Evolutionary conservation across 2,888 invertebrate species (phyloP), one percentile per base, ranked within the genome.

Genomic region (Actias luna): DNA sequence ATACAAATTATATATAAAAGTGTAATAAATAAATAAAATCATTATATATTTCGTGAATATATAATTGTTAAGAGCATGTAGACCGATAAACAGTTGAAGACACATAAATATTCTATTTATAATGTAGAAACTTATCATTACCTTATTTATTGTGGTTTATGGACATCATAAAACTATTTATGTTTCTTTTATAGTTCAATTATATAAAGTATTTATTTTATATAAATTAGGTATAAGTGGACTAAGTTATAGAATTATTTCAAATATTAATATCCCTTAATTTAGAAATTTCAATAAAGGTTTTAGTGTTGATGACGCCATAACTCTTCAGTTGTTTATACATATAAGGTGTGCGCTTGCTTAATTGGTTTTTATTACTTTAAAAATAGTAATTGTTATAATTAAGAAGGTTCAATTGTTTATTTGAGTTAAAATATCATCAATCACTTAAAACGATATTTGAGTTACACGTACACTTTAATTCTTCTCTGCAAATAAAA

Each of bases 51-150:
- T 33, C 5, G 33, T 33, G 33, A 33, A 33, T 22, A 25, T 25
- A 50, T 50, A 50, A 25, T 12, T 4, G 22, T 25, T 25, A 22
- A 4, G 3, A 50, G 25, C 2, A 50, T 42, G 1, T 42, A 8
- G 2, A 50, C 25, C 25, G 22, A 50, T 50, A 50, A 25, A 50
- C 25, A 25, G 25, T 50, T 50, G 46, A 8, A 50, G 25, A 25
- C 46, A 10, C 46, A 22, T 50, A 25, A 25, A 25, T 50, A 50
- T 50, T 50, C 22, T 50, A 50, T 50, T 50, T 50, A 50, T 50
- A 50, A 12, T 10, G 25, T 4, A 39, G 46, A 46, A 46, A 22
- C 8, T 46, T 22, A 42, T 46, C 22, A 22, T 4, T 5, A 46
- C 18, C 18, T 46, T 22, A 10, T 22, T 46, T 22, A 18, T 12